Evolutionary conservation across 2,797 vertebrate genomes (phyloP), one percentile per base, ranked within the genome.

Genomic region (Alectoris magna): DNA sequence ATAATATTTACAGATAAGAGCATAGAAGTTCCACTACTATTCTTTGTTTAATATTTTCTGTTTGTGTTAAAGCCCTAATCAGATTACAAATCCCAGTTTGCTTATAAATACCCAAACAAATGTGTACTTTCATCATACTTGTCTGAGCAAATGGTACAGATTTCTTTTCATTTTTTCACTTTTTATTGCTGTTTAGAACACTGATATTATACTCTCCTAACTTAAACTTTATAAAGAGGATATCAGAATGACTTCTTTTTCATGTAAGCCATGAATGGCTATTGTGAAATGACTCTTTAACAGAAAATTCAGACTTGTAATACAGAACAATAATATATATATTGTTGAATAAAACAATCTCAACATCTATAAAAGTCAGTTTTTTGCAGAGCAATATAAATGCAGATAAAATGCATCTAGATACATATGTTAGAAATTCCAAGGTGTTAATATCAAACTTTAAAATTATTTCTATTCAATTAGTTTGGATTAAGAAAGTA

Each of bases 401-500:
- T 80, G 4, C 5, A 69, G 24, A 81, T 88, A 69, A 46, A 69
- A 11, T 59, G 4, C 3, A 26, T 7, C 3, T 9, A 62, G 13
- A 36, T 24, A 88, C 85, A 75, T 59, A 7, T 63, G 17, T 29
- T 86, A 73, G 58, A 73, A 70, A 82, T 92, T n/a, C 58, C 9
- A 79, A 59, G 21, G 8, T 55, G 13, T 51, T 84, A 84, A 56
- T 41, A 56, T 14, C 7, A 82, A 64, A 64, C 58, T 87, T 76
- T 41, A 91, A 84, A 71, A 64, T 68, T 60, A 51, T 84, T 82
- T 85, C 46, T 90, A 90, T 88, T 92, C 63, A 69, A 49, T 92
- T 94, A 70, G 5, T 46, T 6, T 66, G 41, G 19, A 55, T 84
- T 84, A 77, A 91, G 43, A 81, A 92, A 10, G 31, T 58, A 91